phyloP scores from a whole-genome alignment of 2,888 invertebrate species.

The Choristoneura rosaceana region DNA sequence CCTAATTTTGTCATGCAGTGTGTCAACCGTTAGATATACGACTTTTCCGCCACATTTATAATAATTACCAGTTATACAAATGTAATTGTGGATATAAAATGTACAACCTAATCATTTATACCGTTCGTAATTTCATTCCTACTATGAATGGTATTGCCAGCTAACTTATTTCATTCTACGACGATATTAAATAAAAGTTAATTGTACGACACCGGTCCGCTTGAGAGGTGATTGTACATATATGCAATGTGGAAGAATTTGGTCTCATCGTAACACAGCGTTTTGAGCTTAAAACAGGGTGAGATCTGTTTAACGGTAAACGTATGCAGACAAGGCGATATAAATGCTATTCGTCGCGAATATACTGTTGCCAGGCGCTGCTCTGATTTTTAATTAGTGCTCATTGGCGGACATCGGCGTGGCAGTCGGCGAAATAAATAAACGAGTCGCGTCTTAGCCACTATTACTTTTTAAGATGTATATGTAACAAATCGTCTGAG shows the following conservation, averaged over 20 bases:
- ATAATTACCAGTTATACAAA: slow-evolving; percentile 5
- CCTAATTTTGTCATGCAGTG: not conserved
- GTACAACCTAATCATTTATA: slow-evolving; percentile 8
- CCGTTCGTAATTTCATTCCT: slow-evolving; percentile 1
- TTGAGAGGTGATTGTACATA: not conserved
- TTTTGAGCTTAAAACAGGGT: slow-evolving; percentile 31
- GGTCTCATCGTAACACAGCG: slow-evolving; percentile 17
- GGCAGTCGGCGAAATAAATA: slow-evolving; percentile 28
- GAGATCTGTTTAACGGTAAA: slow-evolving; percentile 41
- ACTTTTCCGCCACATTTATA: slow-evolving; percentile 3
- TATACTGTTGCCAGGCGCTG: slow-evolving; percentile 41
- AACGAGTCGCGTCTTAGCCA: slow-evolving; percentile 11
- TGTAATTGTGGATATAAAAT: slow-evolving; percentile 5
- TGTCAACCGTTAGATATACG: slow-evolving; percentile 9
- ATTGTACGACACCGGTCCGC: slow-evolving; percentile 3
- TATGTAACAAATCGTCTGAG: slow-evolving; percentile 3
- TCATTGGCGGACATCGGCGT: slow-evolving; percentile 28
- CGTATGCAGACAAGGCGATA: slow-evolving; percentile 41
- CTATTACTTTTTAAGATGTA: not conserved
- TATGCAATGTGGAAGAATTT: slow-evolving; percentile 8
- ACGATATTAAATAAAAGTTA: slow-evolving; percentile 5
- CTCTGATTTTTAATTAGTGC: slow-evolving; percentile 42
- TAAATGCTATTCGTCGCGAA: slow-evolving; percentile 41
- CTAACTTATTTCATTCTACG: slow-evolving; percentile 4
- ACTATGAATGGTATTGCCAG: not conserved